These are phyloP conservation scores for Cricetomys ansorgei DNA, from an alignment of 2,113 vertebrate species.

Conservation along the genomic window DNA sequence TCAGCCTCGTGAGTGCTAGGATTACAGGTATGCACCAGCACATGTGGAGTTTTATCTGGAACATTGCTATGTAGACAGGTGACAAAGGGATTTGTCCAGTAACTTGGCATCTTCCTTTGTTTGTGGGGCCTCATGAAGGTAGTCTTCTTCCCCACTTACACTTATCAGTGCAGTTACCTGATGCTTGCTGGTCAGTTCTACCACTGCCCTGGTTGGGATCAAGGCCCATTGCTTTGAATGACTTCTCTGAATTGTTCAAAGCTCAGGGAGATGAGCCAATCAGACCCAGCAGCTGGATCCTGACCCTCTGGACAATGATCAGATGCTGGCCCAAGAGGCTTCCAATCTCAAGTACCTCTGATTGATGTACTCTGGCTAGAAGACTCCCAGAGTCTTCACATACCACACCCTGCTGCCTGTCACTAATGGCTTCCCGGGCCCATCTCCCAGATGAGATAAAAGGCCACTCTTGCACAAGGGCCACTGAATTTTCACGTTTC, in stretches of 20 bases:
- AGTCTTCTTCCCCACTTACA: neutral
- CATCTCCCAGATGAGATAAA: neutral
- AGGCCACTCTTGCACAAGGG: fast-evolving
- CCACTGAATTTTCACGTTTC: fast-evolving
- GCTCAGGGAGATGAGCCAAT: neutral
- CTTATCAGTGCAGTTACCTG: fast-evolving
- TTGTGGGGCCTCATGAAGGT: no score
- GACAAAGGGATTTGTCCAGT: neutral
- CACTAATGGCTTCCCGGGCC: no score
- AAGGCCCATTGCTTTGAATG: neutral
- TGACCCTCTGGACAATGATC: fast-evolving
- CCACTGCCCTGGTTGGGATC: neutral
- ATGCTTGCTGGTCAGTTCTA: neutral
- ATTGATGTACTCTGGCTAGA: fast-evolving
- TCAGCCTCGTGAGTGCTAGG: neutral
- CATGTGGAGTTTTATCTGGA: neutral
- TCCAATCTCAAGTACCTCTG: no score
- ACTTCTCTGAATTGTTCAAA: fast-evolving
- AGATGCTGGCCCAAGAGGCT: neutral
- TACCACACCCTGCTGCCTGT: fast-evolving
- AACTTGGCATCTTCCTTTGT: neutral
- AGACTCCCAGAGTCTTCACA: neutral
- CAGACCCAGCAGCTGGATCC: neutral
- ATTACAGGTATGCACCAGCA: neutral
- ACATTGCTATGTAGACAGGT: neutral